phyloP scores from a whole-genome alignment of 2,797 vertebrate species.

The Falco peregrinus region DNA sequence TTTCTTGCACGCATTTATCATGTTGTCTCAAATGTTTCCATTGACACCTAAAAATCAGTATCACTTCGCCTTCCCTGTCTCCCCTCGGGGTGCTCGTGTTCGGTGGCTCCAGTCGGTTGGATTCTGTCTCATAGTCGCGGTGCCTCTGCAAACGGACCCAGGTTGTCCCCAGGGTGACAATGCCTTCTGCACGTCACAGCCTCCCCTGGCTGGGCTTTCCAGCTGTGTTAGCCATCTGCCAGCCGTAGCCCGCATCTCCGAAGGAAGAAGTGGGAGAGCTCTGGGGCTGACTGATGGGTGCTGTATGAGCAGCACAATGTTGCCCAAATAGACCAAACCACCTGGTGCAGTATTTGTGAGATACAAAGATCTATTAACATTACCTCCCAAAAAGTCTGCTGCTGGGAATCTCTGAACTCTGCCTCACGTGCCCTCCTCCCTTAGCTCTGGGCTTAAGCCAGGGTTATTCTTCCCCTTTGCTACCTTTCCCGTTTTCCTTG shows the following conservation, averaged over 20 bases:
- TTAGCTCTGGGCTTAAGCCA: background rate
- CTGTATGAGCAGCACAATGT: rapidly evolving
- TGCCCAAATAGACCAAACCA: background rate
- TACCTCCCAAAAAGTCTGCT: background rate
- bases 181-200: background rate
- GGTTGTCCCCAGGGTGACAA: background rate
- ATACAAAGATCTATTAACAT: rapidly evolving
- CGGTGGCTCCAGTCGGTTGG: background rate
- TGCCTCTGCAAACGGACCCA: rapidly evolving
- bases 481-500: no score
- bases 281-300: rapidly evolving
- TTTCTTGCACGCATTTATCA: rapidly evolving
- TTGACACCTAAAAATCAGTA: background rate
- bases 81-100: rapidly evolving
- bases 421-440: rapidly evolving
- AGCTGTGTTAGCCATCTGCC: rapidly evolving
- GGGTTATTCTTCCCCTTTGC: background rate
- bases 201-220: background rate
- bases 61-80: background rate
- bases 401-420: background rate
- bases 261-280: background rate
- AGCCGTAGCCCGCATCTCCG: background rate
- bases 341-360: background rate
- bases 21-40: background rate
- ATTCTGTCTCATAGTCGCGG: background rate